Evolutionary conservation across 2,113 vertebrate species (phyloP).

Genomic region (Pterophyllum scalare): DNA sequence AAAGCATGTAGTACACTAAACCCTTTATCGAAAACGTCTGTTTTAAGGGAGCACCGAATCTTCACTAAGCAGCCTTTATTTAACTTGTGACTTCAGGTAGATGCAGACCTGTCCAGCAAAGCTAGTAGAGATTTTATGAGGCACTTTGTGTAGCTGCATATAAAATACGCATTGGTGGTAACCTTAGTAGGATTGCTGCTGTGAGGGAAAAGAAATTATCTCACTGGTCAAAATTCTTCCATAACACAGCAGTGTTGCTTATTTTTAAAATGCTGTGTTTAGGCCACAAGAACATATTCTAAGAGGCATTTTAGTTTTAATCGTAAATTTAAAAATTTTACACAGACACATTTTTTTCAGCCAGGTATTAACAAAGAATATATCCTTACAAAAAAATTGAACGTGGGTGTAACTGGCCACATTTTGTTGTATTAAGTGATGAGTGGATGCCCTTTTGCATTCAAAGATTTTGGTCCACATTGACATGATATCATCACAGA

Average conservation of each 20-base stretch:
- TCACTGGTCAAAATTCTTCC: conserved; percentile 43
- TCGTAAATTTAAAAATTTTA: conserved; percentile 34
- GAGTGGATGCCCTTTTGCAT: neutral
- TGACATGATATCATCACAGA: no score
- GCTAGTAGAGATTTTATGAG: conserved; percentile 44
- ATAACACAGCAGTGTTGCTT: conserved; percentile 16
- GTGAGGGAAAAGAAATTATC: conserved; percentile 23
- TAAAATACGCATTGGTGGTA: conserved; percentile 23
- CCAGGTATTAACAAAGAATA: neutral
- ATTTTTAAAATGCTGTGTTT: conserved; percentile 45
- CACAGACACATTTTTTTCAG: conserved; percentile 14
- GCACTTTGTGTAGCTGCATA: conserved; percentile 31
- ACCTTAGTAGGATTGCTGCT: conserved; percentile 33
- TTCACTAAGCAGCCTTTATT: conserved; percentile 39
- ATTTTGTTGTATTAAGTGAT: no score
- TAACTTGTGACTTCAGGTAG: conserved; percentile 33
- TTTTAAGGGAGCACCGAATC: conserved; percentile 36
- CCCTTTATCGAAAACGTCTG: conserved; percentile 53
- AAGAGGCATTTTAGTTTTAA: conserved; percentile 18
- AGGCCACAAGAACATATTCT: conserved; percentile 41
- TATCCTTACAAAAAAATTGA: neutral
- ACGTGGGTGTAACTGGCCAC: neutral
- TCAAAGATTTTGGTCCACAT: neutral
- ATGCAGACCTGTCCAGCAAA: conserved; percentile 24
- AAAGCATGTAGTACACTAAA: conserved; percentile 38